These are phyloP conservation scores for Spodoptera picta DNA, from an alignment of 2,888 invertebrate genomes.

Conservation along the genomic window DNA sequence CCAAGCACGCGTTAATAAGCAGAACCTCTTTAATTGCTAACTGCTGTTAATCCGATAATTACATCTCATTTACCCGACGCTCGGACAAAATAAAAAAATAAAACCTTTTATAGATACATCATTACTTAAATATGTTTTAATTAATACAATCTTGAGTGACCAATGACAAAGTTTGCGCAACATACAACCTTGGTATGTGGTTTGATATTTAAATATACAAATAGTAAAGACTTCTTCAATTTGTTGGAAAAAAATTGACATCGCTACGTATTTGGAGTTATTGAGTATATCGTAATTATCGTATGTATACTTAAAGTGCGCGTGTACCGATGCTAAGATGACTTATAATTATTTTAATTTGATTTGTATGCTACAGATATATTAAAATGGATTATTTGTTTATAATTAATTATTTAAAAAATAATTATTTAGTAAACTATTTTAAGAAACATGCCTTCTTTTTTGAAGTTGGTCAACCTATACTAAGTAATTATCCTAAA, in stretches of 20 bases:
- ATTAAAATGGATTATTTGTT: too few relatives aligned
- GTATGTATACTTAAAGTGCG: too few relatives aligned
- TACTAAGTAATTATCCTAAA: too few relatives aligned
- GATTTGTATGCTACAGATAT: too few relatives aligned
- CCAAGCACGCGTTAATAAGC: slow-evolving; percentile 15
- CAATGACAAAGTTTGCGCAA: slow-evolving; percentile 52
- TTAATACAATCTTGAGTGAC: slow-evolving; percentile 46
- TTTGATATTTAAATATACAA: slow-evolving; percentile 44
- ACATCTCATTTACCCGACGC: slow-evolving; percentile 21
- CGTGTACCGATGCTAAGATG: too few relatives aligned
- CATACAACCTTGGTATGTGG: slow-evolving; percentile 44
- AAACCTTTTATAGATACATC: slow-evolving; percentile 21
- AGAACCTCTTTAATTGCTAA: slow-evolving; percentile 20
- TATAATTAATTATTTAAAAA: too few relatives aligned
- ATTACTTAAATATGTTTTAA: slow-evolving; percentile 48
- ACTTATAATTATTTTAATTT: too few relatives aligned
- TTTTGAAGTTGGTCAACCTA: too few relatives aligned
- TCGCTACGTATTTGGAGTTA: neutral
- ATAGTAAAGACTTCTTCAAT: slow-evolving; percentile 24
- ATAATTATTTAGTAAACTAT: too few relatives aligned
- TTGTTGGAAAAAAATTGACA: slow-evolving; percentile 6
- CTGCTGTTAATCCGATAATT: slow-evolving; percentile 36
- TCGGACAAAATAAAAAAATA: slow-evolving; percentile 14
- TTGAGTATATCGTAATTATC: too few relatives aligned
- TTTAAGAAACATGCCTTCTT: too few relatives aligned